These are phyloP conservation scores for Maccullochella peelii DNA, from an alignment of 2,113 vertebrate genomes.

Conservation along the genomic window DNA sequence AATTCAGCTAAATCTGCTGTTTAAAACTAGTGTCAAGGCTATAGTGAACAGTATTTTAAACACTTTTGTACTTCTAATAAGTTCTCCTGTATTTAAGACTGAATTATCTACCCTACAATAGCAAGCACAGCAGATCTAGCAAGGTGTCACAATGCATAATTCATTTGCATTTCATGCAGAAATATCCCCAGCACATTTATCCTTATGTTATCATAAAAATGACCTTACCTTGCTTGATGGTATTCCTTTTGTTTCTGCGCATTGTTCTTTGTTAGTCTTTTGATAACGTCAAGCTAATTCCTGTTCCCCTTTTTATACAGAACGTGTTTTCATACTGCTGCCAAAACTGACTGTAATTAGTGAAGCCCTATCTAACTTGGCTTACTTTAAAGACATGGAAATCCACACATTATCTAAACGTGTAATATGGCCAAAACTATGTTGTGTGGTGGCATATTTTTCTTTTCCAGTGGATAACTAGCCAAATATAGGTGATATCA, in stretches of 20 bases:
- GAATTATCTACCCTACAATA: background rate
- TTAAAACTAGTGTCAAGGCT: background rate
- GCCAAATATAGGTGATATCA: background rate
- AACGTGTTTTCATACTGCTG: background rate
- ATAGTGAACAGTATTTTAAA: background rate
- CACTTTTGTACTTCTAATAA: background rate
- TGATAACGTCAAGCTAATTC: background rate
- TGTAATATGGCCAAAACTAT: background rate
- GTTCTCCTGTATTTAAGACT: background rate
- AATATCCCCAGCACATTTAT: conserved; percentile 34
- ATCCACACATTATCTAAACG: background rate
- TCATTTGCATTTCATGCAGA: conserved; percentile 59
- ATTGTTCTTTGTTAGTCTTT: conserved; percentile 28
- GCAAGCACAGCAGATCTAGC: background rate
- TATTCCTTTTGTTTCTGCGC: conserved; percentile 27
- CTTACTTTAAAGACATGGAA: background rate
- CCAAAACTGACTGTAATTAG: background rate
- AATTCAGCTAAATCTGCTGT: background rate
- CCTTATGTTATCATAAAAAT: background rate
- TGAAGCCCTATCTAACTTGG: background rate
- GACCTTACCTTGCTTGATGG: conserved; percentile 22
- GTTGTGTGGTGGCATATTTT: background rate
- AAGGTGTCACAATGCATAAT: conserved; percentile 13
- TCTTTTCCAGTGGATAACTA: background rate
- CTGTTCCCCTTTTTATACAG: background rate